These are phyloP conservation scores for Drosophila suzukii DNA, from an alignment of 1,140 invertebrate species.

Conservation along the genomic window DNA sequence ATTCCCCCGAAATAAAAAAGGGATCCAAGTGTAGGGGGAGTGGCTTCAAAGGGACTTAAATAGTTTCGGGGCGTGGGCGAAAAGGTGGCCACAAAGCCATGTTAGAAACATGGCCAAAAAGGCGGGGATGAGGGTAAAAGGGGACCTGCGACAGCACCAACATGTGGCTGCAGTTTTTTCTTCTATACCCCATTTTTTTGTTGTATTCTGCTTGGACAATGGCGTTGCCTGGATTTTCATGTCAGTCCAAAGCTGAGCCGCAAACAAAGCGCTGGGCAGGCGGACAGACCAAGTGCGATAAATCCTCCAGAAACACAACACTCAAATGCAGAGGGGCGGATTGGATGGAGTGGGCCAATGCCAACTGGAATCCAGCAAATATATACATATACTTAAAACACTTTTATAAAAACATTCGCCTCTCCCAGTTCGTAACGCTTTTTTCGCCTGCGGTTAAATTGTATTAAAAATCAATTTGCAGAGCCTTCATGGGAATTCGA, in stretches of 20 bases:
- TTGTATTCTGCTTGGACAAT: constrained; percentile 31
- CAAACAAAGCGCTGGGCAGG: constrained; percentile 69
- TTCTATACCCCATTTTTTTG: constrained; percentile 11
- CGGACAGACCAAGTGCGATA: constrained; percentile 73
- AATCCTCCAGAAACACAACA: constrained; percentile 73
- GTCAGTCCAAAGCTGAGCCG: constrained; percentile 65
- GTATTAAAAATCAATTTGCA: constrained; percentile 56
- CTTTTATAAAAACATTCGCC: constrained; percentile 33
- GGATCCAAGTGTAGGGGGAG: not conserved
- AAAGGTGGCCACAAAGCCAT: constrained; percentile 62
- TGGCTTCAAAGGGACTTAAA: constrained; percentile 54
- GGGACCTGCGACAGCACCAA: constrained; percentile 45
- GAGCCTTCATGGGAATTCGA: constrained; percentile 38
- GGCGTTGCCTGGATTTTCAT: constrained; percentile 73
- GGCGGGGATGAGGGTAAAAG: not conserved
- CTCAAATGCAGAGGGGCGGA: constrained; percentile 19
- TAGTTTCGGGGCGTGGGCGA: constrained; percentile 14
- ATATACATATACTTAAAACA: constrained; percentile 29
- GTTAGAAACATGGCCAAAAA: constrained; percentile 25
- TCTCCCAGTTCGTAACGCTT: constrained; percentile 30
- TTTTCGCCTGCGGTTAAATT: constrained; percentile 46
- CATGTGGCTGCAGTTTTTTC: constrained; percentile 74
- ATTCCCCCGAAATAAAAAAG: constrained; percentile 19
- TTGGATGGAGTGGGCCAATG: constrained; percentile 11
- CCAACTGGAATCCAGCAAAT: constrained; percentile 12